phyloP scores from a whole-genome alignment of 2,888 invertebrate species.

The Heliconius erato region DNA sequence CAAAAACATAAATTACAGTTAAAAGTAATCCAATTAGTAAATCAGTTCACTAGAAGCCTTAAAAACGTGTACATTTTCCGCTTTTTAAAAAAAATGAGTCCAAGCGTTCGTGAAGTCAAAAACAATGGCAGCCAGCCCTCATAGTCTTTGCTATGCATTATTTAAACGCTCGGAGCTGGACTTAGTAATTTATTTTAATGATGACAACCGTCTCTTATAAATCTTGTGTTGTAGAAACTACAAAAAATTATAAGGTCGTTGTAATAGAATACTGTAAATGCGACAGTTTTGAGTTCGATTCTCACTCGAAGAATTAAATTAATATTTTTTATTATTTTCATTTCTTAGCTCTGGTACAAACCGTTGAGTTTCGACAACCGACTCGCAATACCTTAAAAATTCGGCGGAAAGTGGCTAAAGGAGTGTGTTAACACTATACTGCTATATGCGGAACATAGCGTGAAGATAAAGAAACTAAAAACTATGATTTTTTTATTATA shows the following conservation, averaged over 20 bases:
- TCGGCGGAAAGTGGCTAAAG: neutral
- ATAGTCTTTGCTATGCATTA: conserved; percentile 32
- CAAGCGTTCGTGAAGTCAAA: conserved; percentile 10
- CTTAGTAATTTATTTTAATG: conserved; percentile 39
- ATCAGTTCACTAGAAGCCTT: neutral
- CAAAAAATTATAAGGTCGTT: neutral
- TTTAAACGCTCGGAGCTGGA: conserved; percentile 20
- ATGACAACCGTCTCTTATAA: conserved; percentile 23
- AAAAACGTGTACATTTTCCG: conserved; percentile 13
- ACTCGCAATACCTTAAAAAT: neutral
- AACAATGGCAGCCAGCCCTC: conserved; percentile 20
- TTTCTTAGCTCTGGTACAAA: neutral
- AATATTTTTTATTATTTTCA: neutral
- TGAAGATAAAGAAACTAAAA: too few species aligned
- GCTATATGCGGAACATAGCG: too few species aligned
- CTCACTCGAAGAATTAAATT: neutral
- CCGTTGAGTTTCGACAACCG: neutral
- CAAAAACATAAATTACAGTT: neutral
- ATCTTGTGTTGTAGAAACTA: neutral
- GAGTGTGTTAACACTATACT: too few species aligned
- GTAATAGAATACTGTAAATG: neutral
- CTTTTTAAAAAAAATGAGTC: conserved; percentile 9
- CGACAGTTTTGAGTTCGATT: neutral
- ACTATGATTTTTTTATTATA: too few species aligned
- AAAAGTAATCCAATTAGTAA: conserved; percentile 7